Evolutionary conservation across 2,113 vertebrate species (phyloP).

Genomic region (Strix uralensis): DNA sequence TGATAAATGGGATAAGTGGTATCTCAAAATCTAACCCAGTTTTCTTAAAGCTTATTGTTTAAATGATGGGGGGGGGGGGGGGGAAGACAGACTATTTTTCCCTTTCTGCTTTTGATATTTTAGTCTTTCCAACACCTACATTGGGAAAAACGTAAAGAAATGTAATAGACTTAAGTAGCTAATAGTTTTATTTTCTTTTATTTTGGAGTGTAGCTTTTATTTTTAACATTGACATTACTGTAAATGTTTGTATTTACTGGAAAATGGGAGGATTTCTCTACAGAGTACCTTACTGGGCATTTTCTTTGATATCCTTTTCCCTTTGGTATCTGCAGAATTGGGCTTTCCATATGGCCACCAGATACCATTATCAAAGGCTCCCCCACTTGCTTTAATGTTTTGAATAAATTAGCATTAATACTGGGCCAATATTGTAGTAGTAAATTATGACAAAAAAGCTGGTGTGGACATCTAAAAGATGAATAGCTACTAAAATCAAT

Average conservation of each 20-base stretch:
- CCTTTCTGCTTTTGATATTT: not conserved
- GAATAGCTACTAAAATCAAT: not conserved
- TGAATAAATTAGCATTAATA: not conserved
- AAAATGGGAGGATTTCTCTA: not conserved
- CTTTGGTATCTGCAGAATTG: not conserved
- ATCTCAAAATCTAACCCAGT: not conserved
- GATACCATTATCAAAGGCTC: not conserved
- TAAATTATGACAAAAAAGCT: not conserved
- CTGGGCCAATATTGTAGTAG: not conserved
- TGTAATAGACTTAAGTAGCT: not conserved
- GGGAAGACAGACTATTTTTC: not conserved
- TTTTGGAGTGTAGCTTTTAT: not conserved
- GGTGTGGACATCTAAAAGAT: not conserved
- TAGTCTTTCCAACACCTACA: not conserved
- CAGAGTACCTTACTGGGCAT: not conserved
- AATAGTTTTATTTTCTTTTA: not conserved
- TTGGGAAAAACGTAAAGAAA: not conserved
- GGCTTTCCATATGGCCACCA: not conserved
- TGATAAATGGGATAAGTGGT: not conserved
- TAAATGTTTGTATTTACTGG: not conserved
- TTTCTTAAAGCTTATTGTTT: not conserved
- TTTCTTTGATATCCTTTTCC: not conserved
- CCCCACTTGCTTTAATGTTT: not conserved
- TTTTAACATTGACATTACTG: not conserved
- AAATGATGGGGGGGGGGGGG: not conserved